Percentiles rank a stretch among this genome's conserved stretches.
Evolutionary conservation across 2,888 invertebrate species (phyloP).

Genomic region (Drosophila barbarae): DNA sequence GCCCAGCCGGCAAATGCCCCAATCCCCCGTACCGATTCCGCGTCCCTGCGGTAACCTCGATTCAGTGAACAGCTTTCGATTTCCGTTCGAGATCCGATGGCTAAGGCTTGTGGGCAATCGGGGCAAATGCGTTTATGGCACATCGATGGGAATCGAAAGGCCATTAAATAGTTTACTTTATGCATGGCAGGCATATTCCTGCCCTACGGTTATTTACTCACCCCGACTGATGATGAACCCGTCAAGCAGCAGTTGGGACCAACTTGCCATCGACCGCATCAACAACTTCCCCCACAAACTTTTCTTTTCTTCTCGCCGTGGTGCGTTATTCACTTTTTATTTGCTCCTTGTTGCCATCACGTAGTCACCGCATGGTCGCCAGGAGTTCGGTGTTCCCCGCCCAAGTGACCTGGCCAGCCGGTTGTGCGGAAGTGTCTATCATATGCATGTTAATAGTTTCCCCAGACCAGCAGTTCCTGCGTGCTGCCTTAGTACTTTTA

Average conservation of each 20-base stretch:
- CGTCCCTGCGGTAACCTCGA: constrained; percentile 48
- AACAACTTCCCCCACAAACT: constrained; percentile 39
- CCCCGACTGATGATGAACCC: constrained; percentile 57
- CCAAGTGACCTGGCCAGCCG: constrained; percentile 39
- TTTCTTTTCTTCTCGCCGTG: constrained; percentile 22
- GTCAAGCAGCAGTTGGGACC: constrained; percentile 59
- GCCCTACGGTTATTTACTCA: constrained; percentile 69
- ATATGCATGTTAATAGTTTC: constrained; percentile 71
- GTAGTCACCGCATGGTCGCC: constrained; percentile 62
- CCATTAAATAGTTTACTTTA: constrained; percentile 76
- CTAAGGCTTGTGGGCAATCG: constrained; percentile 31
- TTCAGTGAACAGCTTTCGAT: constrained; percentile 68
- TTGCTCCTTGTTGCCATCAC: constrained; percentile 43
- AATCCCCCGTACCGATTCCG: constrained; percentile 11
- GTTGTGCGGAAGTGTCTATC: constrained; percentile 72
- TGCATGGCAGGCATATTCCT: constrained; percentile 70
- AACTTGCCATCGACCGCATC: constrained; percentile 48
- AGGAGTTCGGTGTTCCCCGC: constrained; percentile 34
- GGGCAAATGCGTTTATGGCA: constrained; percentile 55
- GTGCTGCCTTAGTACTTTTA: background rate
- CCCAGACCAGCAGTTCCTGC: constrained; percentile 8
- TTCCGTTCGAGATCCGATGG: constrained; percentile 52
- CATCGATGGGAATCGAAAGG: constrained; percentile 54
- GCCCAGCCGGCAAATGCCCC: constrained; percentile 10
- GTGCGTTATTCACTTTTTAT: constrained; percentile 26